Percentiles rank a stretch among this genome's conserved stretches.
phyloP scores from a whole-genome alignment of 2,888 invertebrate species.

The Agrilus mali region DNA sequence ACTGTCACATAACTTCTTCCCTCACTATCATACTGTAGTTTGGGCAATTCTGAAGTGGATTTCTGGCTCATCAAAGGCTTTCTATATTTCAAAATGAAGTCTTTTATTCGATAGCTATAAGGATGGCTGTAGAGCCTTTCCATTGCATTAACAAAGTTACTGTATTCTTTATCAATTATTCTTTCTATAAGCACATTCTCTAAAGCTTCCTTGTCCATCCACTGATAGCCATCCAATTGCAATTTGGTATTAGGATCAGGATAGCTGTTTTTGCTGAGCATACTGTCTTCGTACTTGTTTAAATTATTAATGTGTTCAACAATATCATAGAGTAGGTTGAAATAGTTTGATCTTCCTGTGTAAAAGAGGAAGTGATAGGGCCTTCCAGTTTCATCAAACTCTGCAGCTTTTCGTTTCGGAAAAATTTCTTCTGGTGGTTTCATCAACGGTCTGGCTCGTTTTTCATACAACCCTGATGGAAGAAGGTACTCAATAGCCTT shows the following conservation, averaged over 20 bases:
- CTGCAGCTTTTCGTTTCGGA: constrained; percentile 71
- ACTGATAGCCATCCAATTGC: constrained; percentile 42
- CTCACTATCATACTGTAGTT: constrained; percentile 54
- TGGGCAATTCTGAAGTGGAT: constrained; percentile 48
- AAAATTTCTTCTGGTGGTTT: constrained; percentile 80
- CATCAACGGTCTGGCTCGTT: constrained; percentile 79
- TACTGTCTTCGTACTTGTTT: constrained; percentile 57
- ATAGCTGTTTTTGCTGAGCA: constrained; percentile 46
- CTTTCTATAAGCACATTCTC: constrained; percentile 53
- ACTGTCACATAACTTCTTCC: constrained; percentile 61
- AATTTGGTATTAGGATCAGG: constrained; percentile 48
- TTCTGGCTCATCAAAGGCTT: constrained; percentile 46
- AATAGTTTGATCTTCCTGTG: constrained; percentile 78
- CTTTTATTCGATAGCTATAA: constrained; percentile 53
- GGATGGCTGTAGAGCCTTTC: constrained; percentile 59
- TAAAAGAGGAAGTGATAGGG: constrained; percentile 89
- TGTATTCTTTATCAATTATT: constrained; percentile 56
- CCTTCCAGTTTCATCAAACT: constrained; percentile 82
- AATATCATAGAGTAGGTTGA: constrained; percentile 63
- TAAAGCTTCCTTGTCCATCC: constrained; percentile 55
- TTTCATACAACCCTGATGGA: constrained; percentile 84
- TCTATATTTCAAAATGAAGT: constrained; percentile 62
- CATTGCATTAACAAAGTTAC: constrained; percentile 58
- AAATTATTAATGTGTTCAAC: constrained; percentile 54
- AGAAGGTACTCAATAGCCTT: constrained; percentile 87